Base-by-base conservation (phyloP, 2,888 invertebrate species). In the Eupithecia centaureata region DNA sequence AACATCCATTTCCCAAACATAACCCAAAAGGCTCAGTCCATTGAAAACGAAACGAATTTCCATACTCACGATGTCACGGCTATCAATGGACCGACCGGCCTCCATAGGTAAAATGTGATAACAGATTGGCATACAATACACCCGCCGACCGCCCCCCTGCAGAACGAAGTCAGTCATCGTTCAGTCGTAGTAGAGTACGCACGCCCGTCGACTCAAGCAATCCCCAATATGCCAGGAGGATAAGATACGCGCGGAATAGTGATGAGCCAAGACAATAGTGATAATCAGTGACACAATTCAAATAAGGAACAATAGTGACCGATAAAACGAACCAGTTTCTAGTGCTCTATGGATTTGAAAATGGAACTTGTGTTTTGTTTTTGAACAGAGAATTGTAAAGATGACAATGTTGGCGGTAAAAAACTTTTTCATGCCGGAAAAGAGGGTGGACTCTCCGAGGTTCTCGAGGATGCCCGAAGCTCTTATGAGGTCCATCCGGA, bases 401-500 rank as follows among this genome's bases (percentile, higher is more conserved):
- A 78, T 80, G 75, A 91, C 90, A 80, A 95, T 96, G 95, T 93
- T 95, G 85, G 95, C 95, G 32, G 96, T 96, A 54, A 96, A 96
- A 86, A 96, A 96, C 87, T 96, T 96, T 93, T 95, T 96, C 82
- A 94, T 96, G 89, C 95, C 96, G 73, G 94, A 95, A 75, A 94
- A 94, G 81, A 87, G 93, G 82, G 94, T 94, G 72, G 94, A 94
- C 81, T 91, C 93, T 25, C 94, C 90, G 61, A 91, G 94, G 77
- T 95, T 94, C 81, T 94, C 95, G 68, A 92, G 95, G 77, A 95
- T 96, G 95, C 96, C 95, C 8, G 96, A 96, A 88, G 95, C 95
- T 73, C 94, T 96, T 82, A 93, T 96, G 86, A 94, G 96, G 76
- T 96, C 96, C 67, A 95, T 96, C 79, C 92, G 96, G 73, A 89